A percentile compares a stretch with the other conserved stretches of the same genome.
These are phyloP conservation scores for Willowsia nigromaculata DNA, from an alignment of 2,888 invertebrate species.

Conservation along the genomic window DNA sequence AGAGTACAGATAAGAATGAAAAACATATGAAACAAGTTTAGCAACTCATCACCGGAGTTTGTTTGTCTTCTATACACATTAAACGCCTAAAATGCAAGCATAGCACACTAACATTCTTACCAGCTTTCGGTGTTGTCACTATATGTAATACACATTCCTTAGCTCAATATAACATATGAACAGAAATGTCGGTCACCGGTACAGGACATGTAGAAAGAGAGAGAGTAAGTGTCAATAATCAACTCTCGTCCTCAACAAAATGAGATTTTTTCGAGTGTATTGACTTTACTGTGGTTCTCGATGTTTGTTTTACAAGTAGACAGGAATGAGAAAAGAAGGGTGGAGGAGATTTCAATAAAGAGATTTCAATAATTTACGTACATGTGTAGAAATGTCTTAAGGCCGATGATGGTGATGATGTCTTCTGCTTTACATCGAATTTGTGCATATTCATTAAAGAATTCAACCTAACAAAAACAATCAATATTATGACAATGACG, in stretches of 20 bases:
- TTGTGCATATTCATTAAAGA: neutral
- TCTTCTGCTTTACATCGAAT: neutral
- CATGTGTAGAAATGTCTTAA: neutral
- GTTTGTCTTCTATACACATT: neutral
- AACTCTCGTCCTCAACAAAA: neutral
- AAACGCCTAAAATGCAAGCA: neutral
- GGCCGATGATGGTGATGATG: neutral
- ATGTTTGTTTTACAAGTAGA: slow-evolving; percentile 8
- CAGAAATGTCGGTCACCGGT: neutral
- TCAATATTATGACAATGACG: neutral
- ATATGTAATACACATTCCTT: neutral
- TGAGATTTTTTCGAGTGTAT: slow-evolving; percentile 15
- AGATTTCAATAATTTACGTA: no score
- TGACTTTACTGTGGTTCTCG: neutral
- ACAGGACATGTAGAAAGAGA: neutral
- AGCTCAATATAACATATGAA: neutral
- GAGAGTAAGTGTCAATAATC: slow-evolving; percentile 7
- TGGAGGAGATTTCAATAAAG: neutral
- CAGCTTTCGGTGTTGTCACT: neutral
- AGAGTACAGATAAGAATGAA: neutral
- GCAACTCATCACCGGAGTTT: neutral
- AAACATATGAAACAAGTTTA: slow-evolving; percentile 15
- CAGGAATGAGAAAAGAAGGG: neutral
- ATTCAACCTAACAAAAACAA: neutral
- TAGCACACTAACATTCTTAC: neutral